Conservation (phyloP, 2,797 vertebrate genomes). For the Pantherophis alleghaniensis region DNA sequence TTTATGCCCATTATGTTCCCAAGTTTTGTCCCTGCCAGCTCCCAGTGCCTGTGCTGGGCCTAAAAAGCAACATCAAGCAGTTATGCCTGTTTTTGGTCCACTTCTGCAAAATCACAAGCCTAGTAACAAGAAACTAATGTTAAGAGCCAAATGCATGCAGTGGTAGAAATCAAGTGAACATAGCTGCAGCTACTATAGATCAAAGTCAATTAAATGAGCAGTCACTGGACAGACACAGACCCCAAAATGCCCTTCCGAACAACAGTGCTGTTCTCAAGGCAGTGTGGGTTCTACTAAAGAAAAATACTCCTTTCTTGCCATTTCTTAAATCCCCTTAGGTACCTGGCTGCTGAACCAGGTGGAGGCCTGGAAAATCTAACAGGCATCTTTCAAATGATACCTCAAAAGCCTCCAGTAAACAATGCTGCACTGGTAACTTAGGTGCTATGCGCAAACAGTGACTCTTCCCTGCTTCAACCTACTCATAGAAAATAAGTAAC, state of each 20-base stretch:
- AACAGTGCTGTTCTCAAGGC: neutral
- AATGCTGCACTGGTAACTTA: neutral
- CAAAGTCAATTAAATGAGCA: neutral
- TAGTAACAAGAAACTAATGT: neutral
- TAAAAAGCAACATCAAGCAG: conserved; percentile 48
- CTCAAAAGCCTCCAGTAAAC: neutral
- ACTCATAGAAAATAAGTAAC: neutral
- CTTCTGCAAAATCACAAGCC: neutral
- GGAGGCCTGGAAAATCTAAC: neutral
- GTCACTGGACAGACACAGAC: neutral
- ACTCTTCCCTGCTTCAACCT: neutral
- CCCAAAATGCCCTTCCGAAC: neutral
- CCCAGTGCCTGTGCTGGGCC: conserved; percentile 99
- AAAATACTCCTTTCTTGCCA: neutral
- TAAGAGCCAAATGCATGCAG: neutral
- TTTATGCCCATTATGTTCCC: conserved; percentile 98
- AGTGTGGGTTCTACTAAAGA: neutral
- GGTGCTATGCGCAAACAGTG: neutral
- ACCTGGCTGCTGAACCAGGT: neutral
- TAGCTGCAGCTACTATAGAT: neutral
- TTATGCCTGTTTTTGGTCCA: neutral
- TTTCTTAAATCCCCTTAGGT: neutral
- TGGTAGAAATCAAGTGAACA: neutral
- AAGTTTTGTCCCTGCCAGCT: conserved; percentile 95
- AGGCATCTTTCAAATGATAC: neutral